These are phyloP conservation scores for Stenotaenia linearis DNA, from an alignment of 2,888 invertebrate genomes.

Conservation along the genomic window DNA sequence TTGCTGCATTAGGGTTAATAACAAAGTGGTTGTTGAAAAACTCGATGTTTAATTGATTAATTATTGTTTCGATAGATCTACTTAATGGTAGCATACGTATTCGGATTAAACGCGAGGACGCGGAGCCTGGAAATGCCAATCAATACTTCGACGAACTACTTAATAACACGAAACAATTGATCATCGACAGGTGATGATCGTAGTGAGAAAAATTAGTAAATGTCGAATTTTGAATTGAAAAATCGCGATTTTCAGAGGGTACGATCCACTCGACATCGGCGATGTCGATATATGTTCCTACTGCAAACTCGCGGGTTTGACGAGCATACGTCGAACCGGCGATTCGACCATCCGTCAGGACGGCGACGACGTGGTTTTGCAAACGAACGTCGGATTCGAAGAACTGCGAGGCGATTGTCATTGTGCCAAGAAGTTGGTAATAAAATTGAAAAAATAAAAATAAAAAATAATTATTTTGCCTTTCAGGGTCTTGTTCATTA, in stretches of 20 bases:
- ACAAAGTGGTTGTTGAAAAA: no score
- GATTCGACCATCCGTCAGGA: neutral
- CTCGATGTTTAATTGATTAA: neutral
- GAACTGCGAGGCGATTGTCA: neutral
- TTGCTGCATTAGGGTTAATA: no score
- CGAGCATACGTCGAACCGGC: neutral
- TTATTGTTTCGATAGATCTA: neutral
- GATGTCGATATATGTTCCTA: neutral
- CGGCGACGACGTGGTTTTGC: slow-evolving; percentile 8
- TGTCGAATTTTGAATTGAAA: neutral
- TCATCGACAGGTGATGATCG: neutral
- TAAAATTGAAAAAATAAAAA: neutral
- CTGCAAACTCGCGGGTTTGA: neutral
- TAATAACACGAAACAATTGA: slow-evolving; percentile 5
- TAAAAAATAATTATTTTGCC: neutral
- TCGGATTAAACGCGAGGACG: neutral
- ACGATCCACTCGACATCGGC: neutral
- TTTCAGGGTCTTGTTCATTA: neutral
- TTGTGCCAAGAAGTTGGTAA: neutral
- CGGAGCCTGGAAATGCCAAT: slow-evolving; percentile 27
- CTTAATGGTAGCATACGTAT: neutral
- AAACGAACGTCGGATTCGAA: slow-evolving; percentile 4
- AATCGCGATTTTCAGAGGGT: neutral
- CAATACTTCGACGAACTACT: slow-evolving; percentile 19
- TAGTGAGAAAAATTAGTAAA: neutral